A percentile compares a stretch with the other conserved stretches of the same genome.
Evolutionary conservation across 2,797 vertebrate genomes (phyloP).

Genomic region (Cichlasoma orientale): DNA sequence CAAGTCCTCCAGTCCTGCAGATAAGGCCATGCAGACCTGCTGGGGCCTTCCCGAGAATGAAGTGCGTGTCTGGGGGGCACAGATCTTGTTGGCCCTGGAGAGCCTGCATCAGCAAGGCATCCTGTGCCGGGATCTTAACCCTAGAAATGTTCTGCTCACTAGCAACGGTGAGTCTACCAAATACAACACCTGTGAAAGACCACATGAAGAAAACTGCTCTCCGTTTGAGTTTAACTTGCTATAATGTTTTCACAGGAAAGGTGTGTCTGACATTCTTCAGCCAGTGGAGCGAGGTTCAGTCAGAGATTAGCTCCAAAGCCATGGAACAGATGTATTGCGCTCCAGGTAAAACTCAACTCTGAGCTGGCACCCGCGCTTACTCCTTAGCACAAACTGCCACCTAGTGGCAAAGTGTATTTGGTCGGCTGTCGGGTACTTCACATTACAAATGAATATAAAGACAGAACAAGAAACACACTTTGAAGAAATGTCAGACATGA

Average conservation of each 20-base stretch:
- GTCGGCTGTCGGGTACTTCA: neutral
- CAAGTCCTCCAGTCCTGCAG: conserved; percentile 37
- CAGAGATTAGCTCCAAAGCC: conserved; percentile 85
- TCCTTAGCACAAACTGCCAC: conserved; percentile 47
- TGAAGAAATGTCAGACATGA: neutral
- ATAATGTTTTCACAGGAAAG: conserved; percentile 82
- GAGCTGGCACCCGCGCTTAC: neutral
- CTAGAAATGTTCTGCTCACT: conserved; percentile 91
- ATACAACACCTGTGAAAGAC: neutral
- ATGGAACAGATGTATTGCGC: conserved; percentile 92
- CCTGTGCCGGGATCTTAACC: conserved; percentile 94
- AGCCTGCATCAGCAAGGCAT: conserved; percentile 95
- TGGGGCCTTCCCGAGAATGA: conserved; percentile 87
- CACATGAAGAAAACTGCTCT: neutral
- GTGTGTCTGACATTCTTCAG: conserved; percentile 94
- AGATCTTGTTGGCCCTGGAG: conserved; percentile 92
- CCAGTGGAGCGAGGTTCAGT: conserved; percentile 97
- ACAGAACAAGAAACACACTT: neutral
- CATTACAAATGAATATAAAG: neutral
- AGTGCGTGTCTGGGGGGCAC: conserved; percentile 91
- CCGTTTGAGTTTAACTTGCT: conserved; percentile 4
- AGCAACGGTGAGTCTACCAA: conserved; percentile 82
- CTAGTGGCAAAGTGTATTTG: conserved; percentile 56
- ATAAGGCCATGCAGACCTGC: conserved; percentile 49
- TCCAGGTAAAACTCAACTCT: conserved; percentile 82